A percentile compares a stretch with the other conserved stretches of the same genome.
Conservation (phyloP, 2,113 vertebrate species). For the Choloepus hoffmanni region DNA sequence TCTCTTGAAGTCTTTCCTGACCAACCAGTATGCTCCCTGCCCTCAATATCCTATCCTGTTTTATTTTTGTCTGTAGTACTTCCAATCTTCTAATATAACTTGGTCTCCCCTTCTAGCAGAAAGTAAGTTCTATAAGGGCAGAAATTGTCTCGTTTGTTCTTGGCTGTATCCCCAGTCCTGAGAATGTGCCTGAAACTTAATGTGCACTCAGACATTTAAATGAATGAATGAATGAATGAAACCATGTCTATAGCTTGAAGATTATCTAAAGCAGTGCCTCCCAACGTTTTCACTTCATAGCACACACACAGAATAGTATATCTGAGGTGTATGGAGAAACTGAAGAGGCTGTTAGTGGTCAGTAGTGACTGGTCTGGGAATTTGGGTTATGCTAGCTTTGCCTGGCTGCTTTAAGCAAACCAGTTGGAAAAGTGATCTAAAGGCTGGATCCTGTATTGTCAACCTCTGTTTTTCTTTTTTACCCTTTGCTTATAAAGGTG, state of each 20-base stretch:
- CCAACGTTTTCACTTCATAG: background rate
- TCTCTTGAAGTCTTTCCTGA: background rate
- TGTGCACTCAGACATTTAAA: conserved; percentile 29
- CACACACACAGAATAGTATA: background rate
- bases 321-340: background rate
- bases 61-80: background rate
- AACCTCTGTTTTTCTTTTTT: background rate
- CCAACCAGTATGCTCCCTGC: background rate
- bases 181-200: background rate
- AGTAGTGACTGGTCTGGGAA: background rate
- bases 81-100: background rate
- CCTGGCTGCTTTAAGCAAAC: background rate
- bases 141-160: background rate
- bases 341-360: background rate
- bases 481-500: background rate
- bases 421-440: background rate
- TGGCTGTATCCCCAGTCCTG: background rate
- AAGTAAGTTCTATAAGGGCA: background rate
- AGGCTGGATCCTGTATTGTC: background rate
- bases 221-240: background rate
- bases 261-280: background rate
- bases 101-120: background rate
- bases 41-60: background rate
- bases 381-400: background rate
- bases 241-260: background rate